phyloP scores from a whole-genome alignment of 2,888 invertebrate species.

The Oscheius sp. region DNA sequence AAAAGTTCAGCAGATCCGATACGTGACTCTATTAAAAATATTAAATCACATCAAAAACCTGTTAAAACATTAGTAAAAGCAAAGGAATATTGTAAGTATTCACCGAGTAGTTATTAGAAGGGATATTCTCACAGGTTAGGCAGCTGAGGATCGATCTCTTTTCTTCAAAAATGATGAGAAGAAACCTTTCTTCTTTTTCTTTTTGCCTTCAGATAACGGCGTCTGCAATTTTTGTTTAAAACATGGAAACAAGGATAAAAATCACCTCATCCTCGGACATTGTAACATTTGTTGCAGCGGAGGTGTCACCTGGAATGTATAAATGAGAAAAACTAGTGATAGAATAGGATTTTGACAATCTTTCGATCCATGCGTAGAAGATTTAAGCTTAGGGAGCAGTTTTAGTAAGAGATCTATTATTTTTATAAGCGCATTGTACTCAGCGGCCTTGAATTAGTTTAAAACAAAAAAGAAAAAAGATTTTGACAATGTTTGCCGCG shows the following conservation, averaged over 20 bases:
- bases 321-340: not conserved
- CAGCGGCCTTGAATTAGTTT: too few species aligned
- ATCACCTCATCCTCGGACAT: slow-evolving; percentile 34
- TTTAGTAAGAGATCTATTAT: too few species aligned
- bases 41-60: too few species aligned
- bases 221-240: slow-evolving; percentile 1
- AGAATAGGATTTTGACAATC: not conserved
- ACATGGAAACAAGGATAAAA: not conserved
- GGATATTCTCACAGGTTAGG: slow-evolving; percentile 12
- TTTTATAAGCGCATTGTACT: too few species aligned
- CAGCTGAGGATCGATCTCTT: slow-evolving; percentile 37
- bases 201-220: slow-evolving; percentile 36
- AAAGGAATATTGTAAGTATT: slow-evolving; percentile 6
- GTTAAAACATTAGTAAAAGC: not conserved
- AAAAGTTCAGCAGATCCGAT: too few species aligned
- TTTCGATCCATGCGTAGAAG: not conserved
- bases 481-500: too few species aligned
- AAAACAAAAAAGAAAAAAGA: too few species aligned
- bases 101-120: slow-evolving; percentile 13
- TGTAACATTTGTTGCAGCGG: slow-evolving; percentile 6
- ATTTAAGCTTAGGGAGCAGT: too few species aligned
- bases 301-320: slow-evolving; percentile 14
- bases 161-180: slow-evolving; percentile 47
- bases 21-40: too few species aligned
- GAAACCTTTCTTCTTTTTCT: slow-evolving; percentile 54